Evolutionary conservation across 2,888 invertebrate species (phyloP), one percentile per base, ranked within the genome.

Genomic region (Panopea generosa): DNA sequence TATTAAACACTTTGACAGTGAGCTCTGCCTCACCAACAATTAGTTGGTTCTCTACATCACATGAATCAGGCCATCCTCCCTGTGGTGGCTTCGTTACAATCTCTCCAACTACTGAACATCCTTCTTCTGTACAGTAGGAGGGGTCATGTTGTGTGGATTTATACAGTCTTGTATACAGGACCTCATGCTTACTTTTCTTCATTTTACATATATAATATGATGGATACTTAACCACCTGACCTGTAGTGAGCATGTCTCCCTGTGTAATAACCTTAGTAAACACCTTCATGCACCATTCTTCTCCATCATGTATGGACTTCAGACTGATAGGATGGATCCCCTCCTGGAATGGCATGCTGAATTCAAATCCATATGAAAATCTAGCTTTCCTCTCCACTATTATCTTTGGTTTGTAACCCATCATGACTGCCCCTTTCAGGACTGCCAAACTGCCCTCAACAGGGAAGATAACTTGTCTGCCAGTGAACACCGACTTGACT

Each of bases 11-110:
- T 20, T 73, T 66, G 3, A 67, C 62, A n/a, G 40, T 56, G 50
- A 73, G 65, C 55, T 61, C 67, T n/a, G 62, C 27, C 33, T 73
- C 73, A 1, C 61, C 67, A 9, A 73, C 67, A 55, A 56, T 62
- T 14, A 73, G n/a, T 0, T 67, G 61, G 6, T 59, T 66, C 16
- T 61, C 56, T 2, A 47, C 53, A 2, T 56, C 49, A 20, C 45
- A 33, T 14, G 57, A 22, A 20, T n/a, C n/a, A n/a, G n/a, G n/a
- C n/a, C n/a, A n/a, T n/a, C n/a, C n/a, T n/a, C n/a, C n/a, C n/a
- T n/a, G n/a, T n/a, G n/a, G n/a, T n/a, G n/a, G n/a, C n/a, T n/a
- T n/a, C n/a, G n/a, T n/a, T n/a, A n/a, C n/a, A n/a, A n/a, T n/a
- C n/a, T n/a, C n/a, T n/a, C n/a, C n/a, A n/a, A n/a, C n/a, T n/a